Evolutionary conservation across 2,888 invertebrate genomes (phyloP).

Genomic region (Hipparchia sbordonii): DNA sequence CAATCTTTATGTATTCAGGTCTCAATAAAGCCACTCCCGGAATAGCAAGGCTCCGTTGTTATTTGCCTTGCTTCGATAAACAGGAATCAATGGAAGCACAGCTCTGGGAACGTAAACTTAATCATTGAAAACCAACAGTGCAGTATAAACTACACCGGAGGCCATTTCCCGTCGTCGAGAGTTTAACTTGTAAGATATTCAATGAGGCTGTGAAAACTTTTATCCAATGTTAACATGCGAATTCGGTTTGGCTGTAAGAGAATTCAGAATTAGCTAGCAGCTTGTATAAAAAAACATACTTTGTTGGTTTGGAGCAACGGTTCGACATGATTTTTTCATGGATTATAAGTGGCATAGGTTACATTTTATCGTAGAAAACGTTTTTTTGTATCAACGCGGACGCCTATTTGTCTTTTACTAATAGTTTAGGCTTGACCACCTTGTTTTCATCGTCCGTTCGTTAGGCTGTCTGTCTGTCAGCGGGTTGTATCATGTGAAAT

Average conservation of each 20-base stretch:
- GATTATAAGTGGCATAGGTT: too few species aligned
- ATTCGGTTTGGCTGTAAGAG: not conserved
- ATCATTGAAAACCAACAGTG: constrained; percentile 28
- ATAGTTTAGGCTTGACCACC: too few species aligned
- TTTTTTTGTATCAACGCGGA: too few species aligned
- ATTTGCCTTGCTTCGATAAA: constrained; percentile 27
- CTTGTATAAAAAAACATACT: too few species aligned
- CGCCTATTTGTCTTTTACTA: too few species aligned
- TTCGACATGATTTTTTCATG: too few species aligned
- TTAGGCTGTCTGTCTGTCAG: too few species aligned
- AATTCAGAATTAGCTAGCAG: too few species aligned
- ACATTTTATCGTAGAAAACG: too few species aligned
- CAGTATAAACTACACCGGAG: constrained; percentile 23
- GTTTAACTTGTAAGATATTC: constrained; percentile 25
- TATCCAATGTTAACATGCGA: not conserved
- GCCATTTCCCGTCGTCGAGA: constrained; percentile 24
- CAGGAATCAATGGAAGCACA: constrained; percentile 27
- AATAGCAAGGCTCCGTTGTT: constrained; percentile 24
- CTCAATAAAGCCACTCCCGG: constrained; percentile 22
- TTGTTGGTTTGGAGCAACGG: too few species aligned
- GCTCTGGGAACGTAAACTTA: constrained; percentile 27
- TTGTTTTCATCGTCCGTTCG: too few species aligned
- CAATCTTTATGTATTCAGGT: constrained; percentile 26
- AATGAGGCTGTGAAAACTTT: constrained; percentile 14
- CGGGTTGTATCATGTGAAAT: too few species aligned